phyloP scores from a whole-genome alignment of 37 sponge, comb jelly and placozoan genomes.

The Theonella swinhoei region DNA sequence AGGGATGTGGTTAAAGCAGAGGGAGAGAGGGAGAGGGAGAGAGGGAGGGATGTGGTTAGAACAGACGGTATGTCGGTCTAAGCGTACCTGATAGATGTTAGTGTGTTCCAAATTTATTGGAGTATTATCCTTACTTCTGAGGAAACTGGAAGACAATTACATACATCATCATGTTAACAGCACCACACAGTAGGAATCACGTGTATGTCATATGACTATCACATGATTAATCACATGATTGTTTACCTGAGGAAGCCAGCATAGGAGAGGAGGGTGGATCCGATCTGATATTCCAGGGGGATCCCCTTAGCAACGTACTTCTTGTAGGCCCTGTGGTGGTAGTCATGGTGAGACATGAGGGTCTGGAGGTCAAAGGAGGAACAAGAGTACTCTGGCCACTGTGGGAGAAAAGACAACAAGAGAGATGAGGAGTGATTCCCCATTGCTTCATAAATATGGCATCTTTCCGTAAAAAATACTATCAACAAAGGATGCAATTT shows the following conservation, averaged over 20 bases:
- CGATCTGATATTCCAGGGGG: slow-evolving; percentile 25
- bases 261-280: slow-evolving; percentile 48
- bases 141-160: slow-evolving; percentile 66
- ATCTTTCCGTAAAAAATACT: background rate
- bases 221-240: background rate
- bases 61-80: no score
- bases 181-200: background rate
- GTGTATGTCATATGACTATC: background rate
- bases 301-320: slow-evolving; percentile 44
- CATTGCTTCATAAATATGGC: background rate
- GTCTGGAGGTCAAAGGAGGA: background rate
- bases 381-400: slow-evolving; percentile 63
- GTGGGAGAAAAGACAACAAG: no score
- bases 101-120: slow-evolving; percentile 59
- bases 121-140: slow-evolving; percentile 69
- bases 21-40: slow-evolving; percentile 6
- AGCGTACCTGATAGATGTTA: slow-evolving; percentile 59
- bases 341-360: slow-evolving; percentile 59
- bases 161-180: no score
- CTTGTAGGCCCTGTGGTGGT: slow-evolving; percentile 68
- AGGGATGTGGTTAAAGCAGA: background rate
- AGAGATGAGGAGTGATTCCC: no score
- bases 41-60: no score
- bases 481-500: no score
- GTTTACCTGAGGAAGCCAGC: slow-evolving; percentile 81